Evolutionary conservation across 2,797 vertebrate species (phyloP).

Genomic region (Rhinella marina): DNA sequence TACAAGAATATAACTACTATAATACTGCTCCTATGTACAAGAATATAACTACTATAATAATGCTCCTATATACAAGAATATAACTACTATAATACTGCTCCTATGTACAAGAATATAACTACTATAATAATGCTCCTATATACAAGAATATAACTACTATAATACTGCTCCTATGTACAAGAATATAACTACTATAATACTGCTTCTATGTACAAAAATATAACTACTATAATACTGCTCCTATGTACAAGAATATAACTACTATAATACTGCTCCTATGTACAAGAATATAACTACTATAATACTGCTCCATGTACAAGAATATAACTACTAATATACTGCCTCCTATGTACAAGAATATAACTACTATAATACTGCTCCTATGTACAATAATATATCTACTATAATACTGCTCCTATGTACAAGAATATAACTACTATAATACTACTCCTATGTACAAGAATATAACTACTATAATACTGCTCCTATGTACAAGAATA

Average conservation of each 20-base stretch:
- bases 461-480: conserved; percentile 12
- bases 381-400: neutral
- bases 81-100: conserved; percentile 4
- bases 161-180: neutral
- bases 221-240: conserved; percentile 3
- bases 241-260: conserved; percentile 6
- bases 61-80: neutral
- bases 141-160: neutral
- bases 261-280: neutral
- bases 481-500: neutral
- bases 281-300: conserved; percentile 8
- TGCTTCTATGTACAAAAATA: neutral
- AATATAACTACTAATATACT: neutral
- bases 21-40: neutral
- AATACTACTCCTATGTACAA: neutral
- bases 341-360: neutral
- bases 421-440: conserved; percentile 12
- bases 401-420: neutral
- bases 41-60: conserved; percentile 3
- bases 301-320: neutral
- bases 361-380: neutral
- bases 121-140: neutral
- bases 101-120: neutral
- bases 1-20: conserved; percentile 6
- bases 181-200: conserved; percentile 5